Base-by-base conservation (phyloP, 2,888 invertebrate species). In the Drosophila kanekoi region DNA sequence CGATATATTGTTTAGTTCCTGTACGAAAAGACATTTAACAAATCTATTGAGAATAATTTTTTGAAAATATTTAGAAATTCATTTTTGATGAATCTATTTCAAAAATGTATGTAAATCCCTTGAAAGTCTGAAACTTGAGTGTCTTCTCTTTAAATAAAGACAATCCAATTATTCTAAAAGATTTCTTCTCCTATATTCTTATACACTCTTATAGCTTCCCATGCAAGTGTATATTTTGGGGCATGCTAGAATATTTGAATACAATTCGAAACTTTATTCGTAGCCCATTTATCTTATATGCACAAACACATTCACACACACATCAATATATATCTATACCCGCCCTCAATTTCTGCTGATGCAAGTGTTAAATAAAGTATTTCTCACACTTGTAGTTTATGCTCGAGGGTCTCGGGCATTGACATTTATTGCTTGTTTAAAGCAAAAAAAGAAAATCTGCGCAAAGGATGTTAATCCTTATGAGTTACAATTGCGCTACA, bases 351-450 rank as follows among this genome's bases (percentile, higher is more conserved):
- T 71, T 60, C 32, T 44, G 43, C 44, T 62, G 52, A 18, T 69
- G 63, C 61, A 81, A 70, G 69, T 79, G 77, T 75, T 77, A 77
- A 79, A 81, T 71, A 79, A 81, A 74, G 58, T 71, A 77, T 81
- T 63, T 45, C 52, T 62, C 49, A 48, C 63, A 67, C 47, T 67
- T 59, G 54, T 66, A 59, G 68, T 71, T 78, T 76, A 68, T 78
- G 61, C 14, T 9, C 3, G 18, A 9, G 9, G 13, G 2, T 16
- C 14, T n/a, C 6, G 67, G 53, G 37, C 52, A 56, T 35, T 83
- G 79, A 77, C 79, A 83, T 86, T 83, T 83, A 83, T 81, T 72
- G 77, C 77, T 77, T 77, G 74, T 72, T 80, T 66, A 53, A 66
- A 66, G 62, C 49, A 32, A 45, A 14, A 45, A 20, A 16, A 33